Percentiles rank a stretch among this genome's conserved stretches.
phyloP scores from a whole-genome alignment of 2,797 vertebrate genomes.

The Scyliorhinus canicula region DNA sequence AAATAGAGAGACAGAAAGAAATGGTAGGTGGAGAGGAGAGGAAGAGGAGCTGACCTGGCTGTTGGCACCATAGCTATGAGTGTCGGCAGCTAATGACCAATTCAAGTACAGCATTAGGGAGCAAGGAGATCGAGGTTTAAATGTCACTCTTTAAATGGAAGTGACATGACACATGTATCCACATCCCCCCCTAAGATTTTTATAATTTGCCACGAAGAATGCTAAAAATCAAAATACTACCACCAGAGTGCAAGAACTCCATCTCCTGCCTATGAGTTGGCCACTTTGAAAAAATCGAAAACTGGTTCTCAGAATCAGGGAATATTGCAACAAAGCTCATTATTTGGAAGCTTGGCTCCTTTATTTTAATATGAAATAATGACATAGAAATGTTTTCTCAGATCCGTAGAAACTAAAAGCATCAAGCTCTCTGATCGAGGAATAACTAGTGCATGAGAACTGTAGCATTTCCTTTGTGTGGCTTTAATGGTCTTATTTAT shows the following conservation, averaged over 20 bases:
- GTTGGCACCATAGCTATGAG: too few species aligned
- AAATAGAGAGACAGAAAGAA: background rate
- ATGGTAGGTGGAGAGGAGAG: background rate
- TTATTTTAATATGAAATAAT: slow-evolving; percentile 33
- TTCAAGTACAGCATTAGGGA: background rate
- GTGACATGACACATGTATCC: background rate
- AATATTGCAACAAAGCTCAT: slow-evolving; percentile 8
- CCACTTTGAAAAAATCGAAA: slow-evolving; percentile 9
- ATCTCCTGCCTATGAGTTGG: background rate
- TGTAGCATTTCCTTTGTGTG: slow-evolving; percentile 65
- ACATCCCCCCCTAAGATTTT: background rate
- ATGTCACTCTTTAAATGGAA: background rate
- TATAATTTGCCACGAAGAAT: background rate
- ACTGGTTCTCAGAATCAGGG: background rate
- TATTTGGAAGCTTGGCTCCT: slow-evolving; percentile 19
- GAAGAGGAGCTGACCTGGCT: background rate
- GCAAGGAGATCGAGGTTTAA: background rate
- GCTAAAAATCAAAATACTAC: background rate
- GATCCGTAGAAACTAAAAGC: slow-evolving; percentile 14
- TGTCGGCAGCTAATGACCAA: background rate
- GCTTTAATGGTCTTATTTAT: slow-evolving; percentile 74
- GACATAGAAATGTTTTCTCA: slow-evolving; percentile 28
- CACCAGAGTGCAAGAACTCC: background rate
- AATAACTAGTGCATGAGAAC: slow-evolving; percentile 57
- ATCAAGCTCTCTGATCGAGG: slow-evolving; percentile 48